Percentiles rank a stretch among this genome's conserved stretches.
Conservation (phyloP, 2,113 vertebrate species). For the Macrotus californicus region DNA sequence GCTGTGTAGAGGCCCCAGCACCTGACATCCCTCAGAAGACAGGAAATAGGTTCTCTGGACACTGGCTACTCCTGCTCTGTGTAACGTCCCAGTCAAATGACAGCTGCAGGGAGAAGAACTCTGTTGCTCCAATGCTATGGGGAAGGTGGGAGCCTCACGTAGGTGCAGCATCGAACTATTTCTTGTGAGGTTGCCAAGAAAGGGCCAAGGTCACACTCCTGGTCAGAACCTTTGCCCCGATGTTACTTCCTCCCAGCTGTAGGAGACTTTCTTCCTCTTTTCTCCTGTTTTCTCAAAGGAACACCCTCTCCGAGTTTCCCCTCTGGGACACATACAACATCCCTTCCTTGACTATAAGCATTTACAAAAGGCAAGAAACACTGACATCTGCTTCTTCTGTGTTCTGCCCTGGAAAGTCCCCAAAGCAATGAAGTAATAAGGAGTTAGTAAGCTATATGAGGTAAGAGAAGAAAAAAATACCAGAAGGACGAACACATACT, state of each 20-base stretch:
- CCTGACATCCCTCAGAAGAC: background rate
- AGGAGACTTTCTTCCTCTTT: background rate
- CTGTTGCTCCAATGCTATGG: rapidly evolving
- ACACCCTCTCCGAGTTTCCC: background rate
- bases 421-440: background rate
- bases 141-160: background rate
- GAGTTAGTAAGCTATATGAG: background rate
- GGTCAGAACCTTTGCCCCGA: background rate
- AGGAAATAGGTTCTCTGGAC: background rate
- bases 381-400: background rate
- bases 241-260: background rate
- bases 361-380: conserved; percentile 30
- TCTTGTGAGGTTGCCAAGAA: background rate
- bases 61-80: background rate
- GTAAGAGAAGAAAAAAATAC: background rate
- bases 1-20: background rate
- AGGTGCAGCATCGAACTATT: background rate
- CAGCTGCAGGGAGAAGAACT: background rate
- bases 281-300: background rate
- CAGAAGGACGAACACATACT: background rate
- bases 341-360: background rate
- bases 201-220: rapidly evolving
- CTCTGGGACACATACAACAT: background rate
- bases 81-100: background rate
- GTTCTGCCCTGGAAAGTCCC: background rate